Evolutionary conservation across 2,113 vertebrate species (phyloP).

Genomic region (Scatophagus argus): DNA sequence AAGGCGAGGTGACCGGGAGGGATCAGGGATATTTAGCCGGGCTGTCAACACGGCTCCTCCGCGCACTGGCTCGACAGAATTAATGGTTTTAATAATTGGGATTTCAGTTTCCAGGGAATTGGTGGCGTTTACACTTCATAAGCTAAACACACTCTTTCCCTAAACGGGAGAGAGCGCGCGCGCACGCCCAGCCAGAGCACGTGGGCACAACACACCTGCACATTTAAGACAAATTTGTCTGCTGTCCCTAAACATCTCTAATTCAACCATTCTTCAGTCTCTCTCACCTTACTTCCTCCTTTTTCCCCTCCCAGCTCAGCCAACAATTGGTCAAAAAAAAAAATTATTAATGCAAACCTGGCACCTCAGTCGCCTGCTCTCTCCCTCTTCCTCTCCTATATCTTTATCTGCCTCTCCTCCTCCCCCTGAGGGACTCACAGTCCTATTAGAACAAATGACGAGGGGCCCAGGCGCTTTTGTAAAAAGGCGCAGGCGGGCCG

Average conservation of each 20-base stretch:
- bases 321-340: constrained; percentile 52
- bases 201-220: constrained; percentile 16
- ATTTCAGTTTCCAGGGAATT: constrained; percentile 94
- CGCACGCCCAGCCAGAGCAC: neutral
- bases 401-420: constrained; percentile 62
- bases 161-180: neutral
- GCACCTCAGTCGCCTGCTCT: constrained; percentile 26
- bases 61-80: constrained; percentile 91
- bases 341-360: constrained; percentile 43
- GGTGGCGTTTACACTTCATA: constrained; percentile 87
- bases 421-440: constrained; percentile 86
- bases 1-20: constrained; percentile 98
- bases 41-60: constrained; percentile 94
- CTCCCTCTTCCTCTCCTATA: constrained; percentile 35
- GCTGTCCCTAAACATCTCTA: constrained; percentile 54
- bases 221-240: constrained; percentile 2
- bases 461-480: constrained; percentile 93
- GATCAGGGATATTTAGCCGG: constrained; percentile 98
- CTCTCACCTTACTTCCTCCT: neutral
- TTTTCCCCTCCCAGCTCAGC: constrained; percentile 12
- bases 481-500: constrained; percentile 88
- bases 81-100: constrained; percentile 99
- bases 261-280: constrained; percentile 39
- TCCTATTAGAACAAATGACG: constrained; percentile 99
- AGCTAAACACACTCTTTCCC: constrained; percentile 71